Evolutionary conservation across 2,797 vertebrate genomes (phyloP), one percentile per base, ranked within the genome.

Genomic region (Peromyscus melanophrys): DNA sequence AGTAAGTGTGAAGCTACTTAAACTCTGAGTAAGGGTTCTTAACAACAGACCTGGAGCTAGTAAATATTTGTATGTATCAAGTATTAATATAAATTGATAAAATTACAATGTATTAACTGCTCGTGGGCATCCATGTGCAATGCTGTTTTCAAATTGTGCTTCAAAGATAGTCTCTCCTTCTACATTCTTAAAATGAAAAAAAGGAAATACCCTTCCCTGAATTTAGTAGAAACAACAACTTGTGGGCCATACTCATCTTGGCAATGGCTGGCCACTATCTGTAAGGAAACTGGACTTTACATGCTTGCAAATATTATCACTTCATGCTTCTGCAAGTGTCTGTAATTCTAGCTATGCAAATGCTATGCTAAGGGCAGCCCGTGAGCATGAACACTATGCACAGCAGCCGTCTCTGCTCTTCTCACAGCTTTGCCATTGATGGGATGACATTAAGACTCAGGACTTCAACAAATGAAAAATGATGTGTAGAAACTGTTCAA

Each of bases 381-480:
- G 25, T 37, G 90, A 95, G 81, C 12, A 8, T 6, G 4, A 43
- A 57, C 0, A 25, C 73, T 61, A 46, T 49, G 23, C n/a, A 46
- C 27, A 40, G 90, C 95, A 95, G 81, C 76, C 73, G 86, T 65
- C 67, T 71, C 71, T 93, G 49, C 78, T 78, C 77, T 43, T 55
- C 65, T 95, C 34, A 59, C 93, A 96, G 90, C 84, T 94, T 95
- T 92, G 23, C 67, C 34, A 40, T 23, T 91, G 89, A 94, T 76
- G 57, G 46, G 29, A 55, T 86, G 83, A 31, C 63, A 43, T 92
- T 92, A 91, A 73, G 31, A 90, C 85, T 95, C 14, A 21, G 69
- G 77, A 83, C 37, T 95, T 92, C 91, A 96, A 95, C 90, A 95
- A 97, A 92, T 83, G 75, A 63, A 89, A 55, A n/a, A 46, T 67